Percentiles rank a stretch among this genome's conserved stretches.
Evolutionary conservation across 2,888 invertebrate genomes (phyloP).

Genomic region (Platypus cylindrus): DNA sequence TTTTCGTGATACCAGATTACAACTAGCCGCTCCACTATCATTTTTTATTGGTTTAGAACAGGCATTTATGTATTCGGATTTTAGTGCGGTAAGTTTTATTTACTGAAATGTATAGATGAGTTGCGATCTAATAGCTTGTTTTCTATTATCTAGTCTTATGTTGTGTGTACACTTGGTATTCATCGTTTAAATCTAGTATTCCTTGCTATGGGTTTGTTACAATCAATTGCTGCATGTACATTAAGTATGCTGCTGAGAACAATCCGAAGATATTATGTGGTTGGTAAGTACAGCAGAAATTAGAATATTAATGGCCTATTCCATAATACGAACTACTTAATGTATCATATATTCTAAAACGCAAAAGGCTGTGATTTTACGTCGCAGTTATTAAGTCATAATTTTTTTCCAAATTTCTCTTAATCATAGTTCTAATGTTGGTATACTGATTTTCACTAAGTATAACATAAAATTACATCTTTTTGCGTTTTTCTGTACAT

Average conservation of each 20-base stretch:
- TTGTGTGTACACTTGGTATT: slow-evolving; percentile 68
- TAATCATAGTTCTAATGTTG: no score
- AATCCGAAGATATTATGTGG: slow-evolving; percentile 59
- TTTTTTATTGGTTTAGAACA: slow-evolving; percentile 75
- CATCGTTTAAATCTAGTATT: slow-evolving; percentile 61
- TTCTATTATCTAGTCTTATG: slow-evolving; percentile 51
- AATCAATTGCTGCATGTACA: slow-evolving; percentile 65
- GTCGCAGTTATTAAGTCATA: no score
- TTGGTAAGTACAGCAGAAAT: slow-evolving; percentile 48
- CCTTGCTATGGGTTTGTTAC: slow-evolving; percentile 59
- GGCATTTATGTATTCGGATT: slow-evolving; percentile 73
- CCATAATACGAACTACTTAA: no score
- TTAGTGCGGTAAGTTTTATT: slow-evolving; percentile 49
- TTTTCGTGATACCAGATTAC: slow-evolving; percentile 49
- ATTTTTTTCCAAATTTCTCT: no score
- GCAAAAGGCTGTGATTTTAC: no score
- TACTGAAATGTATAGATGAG: not conserved
- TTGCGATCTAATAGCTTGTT: not conserved
- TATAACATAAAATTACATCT: no score
- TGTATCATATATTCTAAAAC: no score
- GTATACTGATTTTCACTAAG: no score
- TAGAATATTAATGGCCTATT: no score
- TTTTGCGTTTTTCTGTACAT: no score
- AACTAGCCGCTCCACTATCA: slow-evolving; percentile 63
- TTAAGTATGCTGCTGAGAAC: slow-evolving; percentile 68